Conservation (phyloP, 2,113 vertebrate species). For the Neomonachus schauinslandi region DNA sequence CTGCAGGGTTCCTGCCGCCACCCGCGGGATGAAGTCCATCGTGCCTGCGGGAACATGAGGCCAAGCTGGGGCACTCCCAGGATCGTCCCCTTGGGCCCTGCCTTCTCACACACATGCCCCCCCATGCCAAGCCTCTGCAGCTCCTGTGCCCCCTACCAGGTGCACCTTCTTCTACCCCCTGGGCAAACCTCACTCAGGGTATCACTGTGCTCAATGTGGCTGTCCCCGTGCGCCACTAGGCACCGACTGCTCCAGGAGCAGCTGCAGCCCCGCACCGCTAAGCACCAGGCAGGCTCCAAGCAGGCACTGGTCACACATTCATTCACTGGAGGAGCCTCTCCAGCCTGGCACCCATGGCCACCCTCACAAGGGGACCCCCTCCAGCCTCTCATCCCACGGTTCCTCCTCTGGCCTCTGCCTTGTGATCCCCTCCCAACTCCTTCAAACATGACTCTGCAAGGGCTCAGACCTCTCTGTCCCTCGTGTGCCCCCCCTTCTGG, state of each 20-base stretch:
- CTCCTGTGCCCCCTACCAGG: background rate
- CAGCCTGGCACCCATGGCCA: background rate
- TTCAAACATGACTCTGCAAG: background rate
- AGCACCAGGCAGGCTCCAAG: background rate
- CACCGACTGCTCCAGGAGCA: background rate
- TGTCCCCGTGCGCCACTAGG: background rate
- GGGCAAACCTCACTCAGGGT: background rate
- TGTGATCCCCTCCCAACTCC: background rate
- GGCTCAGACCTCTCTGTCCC: background rate
- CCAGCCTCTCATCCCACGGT: fast-evolving
- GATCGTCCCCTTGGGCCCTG: background rate
- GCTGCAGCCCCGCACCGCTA: background rate
- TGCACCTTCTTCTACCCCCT: background rate
- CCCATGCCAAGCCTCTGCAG: background rate
- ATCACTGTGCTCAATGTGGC: background rate
- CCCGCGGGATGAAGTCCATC: background rate
- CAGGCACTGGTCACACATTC: background rate
- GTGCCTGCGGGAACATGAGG: background rate
- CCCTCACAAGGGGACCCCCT: background rate
- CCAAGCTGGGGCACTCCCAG: background rate
- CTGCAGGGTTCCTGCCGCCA: background rate
- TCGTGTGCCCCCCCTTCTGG: background rate
- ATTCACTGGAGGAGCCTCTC: background rate
- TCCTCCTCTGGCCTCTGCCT: background rate
- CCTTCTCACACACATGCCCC: background rate